Evolutionary conservation across 1,140 invertebrate species (phyloP).

Genomic region (Dreissena polymorpha): DNA sequence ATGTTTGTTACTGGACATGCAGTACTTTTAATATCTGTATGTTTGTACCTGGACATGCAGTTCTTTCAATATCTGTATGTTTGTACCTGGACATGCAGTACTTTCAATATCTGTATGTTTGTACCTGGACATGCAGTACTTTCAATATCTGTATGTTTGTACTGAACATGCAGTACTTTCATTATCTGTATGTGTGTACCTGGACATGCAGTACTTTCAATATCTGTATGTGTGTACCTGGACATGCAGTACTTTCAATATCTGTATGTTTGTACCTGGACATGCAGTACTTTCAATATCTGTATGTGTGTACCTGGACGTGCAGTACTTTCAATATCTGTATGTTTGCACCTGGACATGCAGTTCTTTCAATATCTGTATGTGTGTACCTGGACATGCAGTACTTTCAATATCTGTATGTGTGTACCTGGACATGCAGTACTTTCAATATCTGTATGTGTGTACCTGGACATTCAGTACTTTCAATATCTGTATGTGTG

Average conservation of each 20-base stretch:
- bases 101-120: too few species aligned
- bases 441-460: too few species aligned
- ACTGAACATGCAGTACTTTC: conserved; percentile 73
- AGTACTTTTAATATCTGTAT: too few species aligned
- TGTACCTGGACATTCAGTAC: conserved; percentile 76
- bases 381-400: conserved; percentile 75
- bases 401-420: too few species aligned
- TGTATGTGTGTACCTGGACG: conserved; percentile 71
- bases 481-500: background rate
- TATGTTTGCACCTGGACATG: conserved; percentile 74
- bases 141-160: background rate
- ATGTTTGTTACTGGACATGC: conserved; percentile 74
- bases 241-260: conserved; percentile 64
- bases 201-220: conserved; percentile 68
- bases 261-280: conserved; percentile 66
- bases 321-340: conserved; percentile 31
- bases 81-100: conserved; percentile 75
- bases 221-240: conserved; percentile 63
- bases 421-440: conserved; percentile 75
- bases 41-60: conserved; percentile 75
- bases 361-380: too few species aligned
- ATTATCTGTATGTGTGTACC: conserved; percentile 58
- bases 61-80: too few species aligned
- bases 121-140: conserved; percentile 75
- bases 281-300: conserved; percentile 61